Evolutionary conservation across 2,888 invertebrate species (phyloP).

Genomic region (Labia minor): DNA sequence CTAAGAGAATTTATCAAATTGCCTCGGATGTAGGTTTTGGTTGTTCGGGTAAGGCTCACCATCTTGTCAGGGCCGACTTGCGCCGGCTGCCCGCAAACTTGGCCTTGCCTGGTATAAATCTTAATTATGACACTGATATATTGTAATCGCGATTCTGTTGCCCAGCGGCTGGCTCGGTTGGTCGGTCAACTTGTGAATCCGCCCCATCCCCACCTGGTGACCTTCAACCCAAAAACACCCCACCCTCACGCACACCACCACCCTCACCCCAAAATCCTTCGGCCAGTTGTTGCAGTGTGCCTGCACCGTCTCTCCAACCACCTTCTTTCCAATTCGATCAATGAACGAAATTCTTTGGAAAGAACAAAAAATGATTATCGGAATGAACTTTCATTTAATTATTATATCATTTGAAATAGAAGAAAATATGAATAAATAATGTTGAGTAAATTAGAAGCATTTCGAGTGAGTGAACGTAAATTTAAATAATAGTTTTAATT

Average conservation of each 20-base stretch:
- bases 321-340: slow-evolving; percentile 2
- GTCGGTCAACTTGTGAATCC: background rate
- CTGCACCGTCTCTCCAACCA: background rate
- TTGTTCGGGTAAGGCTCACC: background rate
- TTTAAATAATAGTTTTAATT: too few species aligned
- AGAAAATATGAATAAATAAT: too few species aligned
- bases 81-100: slow-evolving; percentile 2
- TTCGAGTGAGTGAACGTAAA: too few species aligned
- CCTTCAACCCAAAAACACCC: background rate
- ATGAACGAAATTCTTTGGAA: background rate
- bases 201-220: background rate
- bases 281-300: background rate
- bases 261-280: too few species aligned
- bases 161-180: slow-evolving; percentile 2
- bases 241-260: too few species aligned
- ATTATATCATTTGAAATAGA: too few species aligned
- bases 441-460: too few species aligned
- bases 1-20: background rate
- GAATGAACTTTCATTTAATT: too few species aligned
- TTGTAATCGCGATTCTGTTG: slow-evolving; percentile 13
- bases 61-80: slow-evolving; percentile 4
- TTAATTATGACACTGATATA: slow-evolving; percentile 13
- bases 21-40: background rate
- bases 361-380: too few species aligned
- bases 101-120: background rate